Evolutionary conservation across 1,140 invertebrate species (phyloP).

Genomic region (Acromyrmex echinatior): DNA sequence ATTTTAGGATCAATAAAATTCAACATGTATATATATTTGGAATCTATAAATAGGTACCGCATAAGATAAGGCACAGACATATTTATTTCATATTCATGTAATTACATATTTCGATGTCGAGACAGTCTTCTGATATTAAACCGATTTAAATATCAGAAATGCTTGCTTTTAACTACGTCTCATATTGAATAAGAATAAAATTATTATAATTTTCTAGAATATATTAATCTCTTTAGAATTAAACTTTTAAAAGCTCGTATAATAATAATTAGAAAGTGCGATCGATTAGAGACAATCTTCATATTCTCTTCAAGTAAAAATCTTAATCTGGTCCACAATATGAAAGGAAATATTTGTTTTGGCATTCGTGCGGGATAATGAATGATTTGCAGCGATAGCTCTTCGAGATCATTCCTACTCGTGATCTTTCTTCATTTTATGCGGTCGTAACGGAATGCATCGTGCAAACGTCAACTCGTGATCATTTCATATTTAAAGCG

Average conservation of each 20-base stretch:
- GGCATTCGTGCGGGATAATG: background rate
- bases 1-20: background rate
- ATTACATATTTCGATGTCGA: background rate
- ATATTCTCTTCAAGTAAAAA: background rate
- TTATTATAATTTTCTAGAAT: background rate
- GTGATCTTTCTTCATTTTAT: constrained; percentile 20
- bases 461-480: background rate
- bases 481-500: constrained; percentile 34
- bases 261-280: background rate
- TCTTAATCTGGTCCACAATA: background rate
- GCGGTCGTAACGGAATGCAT: constrained; percentile 27
- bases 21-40: background rate
- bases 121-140: background rate
- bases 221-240: too few relatives aligned
- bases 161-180: background rate
- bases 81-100: background rate
- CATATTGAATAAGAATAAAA: background rate
- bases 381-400: background rate
- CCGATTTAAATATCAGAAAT: background rate
- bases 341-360: background rate
- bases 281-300: background rate
- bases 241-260: background rate
- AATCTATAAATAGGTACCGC: background rate
- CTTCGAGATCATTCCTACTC: background rate
- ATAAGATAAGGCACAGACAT: background rate